Evolutionary conservation across 2,888 invertebrate genomes (phyloP).

Genomic region (Tiliacea citrago): DNA sequence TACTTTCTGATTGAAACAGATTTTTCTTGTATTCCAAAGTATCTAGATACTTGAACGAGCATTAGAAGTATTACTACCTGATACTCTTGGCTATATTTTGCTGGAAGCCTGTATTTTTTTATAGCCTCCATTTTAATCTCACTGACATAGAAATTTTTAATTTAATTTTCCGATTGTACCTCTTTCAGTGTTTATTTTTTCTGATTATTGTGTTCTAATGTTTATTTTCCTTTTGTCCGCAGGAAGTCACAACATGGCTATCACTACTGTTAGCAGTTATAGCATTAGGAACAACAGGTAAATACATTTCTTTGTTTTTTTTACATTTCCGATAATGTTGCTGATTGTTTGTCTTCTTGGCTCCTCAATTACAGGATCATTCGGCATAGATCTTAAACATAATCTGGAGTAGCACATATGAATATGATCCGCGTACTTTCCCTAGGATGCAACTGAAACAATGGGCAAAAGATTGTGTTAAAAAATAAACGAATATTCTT

Average conservation of each 20-base stretch:
- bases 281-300: slow-evolving; percentile 85
- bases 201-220: not conserved
- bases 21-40: not conserved
- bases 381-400: not conserved
- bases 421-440: not conserved
- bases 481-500: too few relatives aligned
- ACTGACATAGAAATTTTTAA: too few relatives aligned
- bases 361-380: not conserved
- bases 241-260: slow-evolving; percentile 83
- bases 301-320: slow-evolving; percentile 58
- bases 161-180: not conserved
- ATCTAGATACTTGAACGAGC: not conserved
- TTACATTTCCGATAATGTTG: not conserved
- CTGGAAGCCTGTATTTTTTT: too few relatives aligned
- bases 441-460: not conserved
- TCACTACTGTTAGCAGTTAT: slow-evolving; percentile 79
- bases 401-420: too few relatives aligned
- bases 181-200: not conserved
- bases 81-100: not conserved
- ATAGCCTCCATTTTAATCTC: not conserved
- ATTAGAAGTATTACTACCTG: not conserved
- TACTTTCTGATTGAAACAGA: not conserved
- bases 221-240: slow-evolving; percentile 74
- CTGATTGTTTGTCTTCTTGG: not conserved
- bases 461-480: not conserved